These are phyloP conservation scores for Petaurus breviceps DNA, from an alignment of 2,113 vertebrate species.

Conservation along the genomic window DNA sequence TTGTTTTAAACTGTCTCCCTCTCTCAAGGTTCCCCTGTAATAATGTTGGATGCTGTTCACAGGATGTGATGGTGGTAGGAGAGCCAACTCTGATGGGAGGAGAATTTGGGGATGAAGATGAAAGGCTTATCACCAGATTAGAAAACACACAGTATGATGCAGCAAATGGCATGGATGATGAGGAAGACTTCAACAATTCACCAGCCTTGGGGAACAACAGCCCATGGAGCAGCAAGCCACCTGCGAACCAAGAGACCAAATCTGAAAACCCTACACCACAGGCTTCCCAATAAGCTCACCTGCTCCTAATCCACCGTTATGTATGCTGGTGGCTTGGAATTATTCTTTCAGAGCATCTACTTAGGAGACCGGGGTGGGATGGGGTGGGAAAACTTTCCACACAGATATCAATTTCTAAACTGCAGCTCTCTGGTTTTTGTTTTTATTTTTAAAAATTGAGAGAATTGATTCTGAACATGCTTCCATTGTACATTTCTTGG, in stretches of 20 bases:
- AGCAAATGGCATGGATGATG: slow-evolving; percentile 98
- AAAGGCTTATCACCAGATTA: slow-evolving; percentile 99
- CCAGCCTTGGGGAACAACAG: slow-evolving; percentile 96
- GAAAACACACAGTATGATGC: slow-evolving; percentile 99
- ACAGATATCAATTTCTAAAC: slow-evolving; percentile 82
- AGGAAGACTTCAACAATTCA: slow-evolving; percentile 98
- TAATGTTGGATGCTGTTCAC: slow-evolving; percentile 90
- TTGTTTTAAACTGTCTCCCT: slow-evolving; percentile 86
- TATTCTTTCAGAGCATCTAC: slow-evolving; percentile 73
- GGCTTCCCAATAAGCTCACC: slow-evolving; percentile 90
- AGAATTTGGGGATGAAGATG: slow-evolving; percentile 99
- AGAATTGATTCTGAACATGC: slow-evolving; percentile 76
- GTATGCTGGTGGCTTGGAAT: slow-evolving; percentile 61
- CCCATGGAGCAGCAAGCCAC: slow-evolving; percentile 96
- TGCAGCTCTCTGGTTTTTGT: slow-evolving; percentile 68
- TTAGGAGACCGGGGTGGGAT: slow-evolving; percentile 61
- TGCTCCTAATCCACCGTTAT: slow-evolving; percentile 44
- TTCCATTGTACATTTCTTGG: slow-evolving; percentile 72
- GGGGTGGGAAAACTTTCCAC: slow-evolving; percentile 68
- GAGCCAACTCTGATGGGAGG: slow-evolving; percentile 99
- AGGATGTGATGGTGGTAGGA: slow-evolving; percentile 99
- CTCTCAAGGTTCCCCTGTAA: slow-evolving; percentile 88
- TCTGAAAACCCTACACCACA: slow-evolving; percentile 96
- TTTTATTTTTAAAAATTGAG: slow-evolving; percentile 72
- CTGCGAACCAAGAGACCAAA: slow-evolving; percentile 93